Evolutionary conservation across 1,140 invertebrate genomes (phyloP), one percentile per base, ranked within the genome.

Genomic region (Kradibia gibbosae): DNA sequence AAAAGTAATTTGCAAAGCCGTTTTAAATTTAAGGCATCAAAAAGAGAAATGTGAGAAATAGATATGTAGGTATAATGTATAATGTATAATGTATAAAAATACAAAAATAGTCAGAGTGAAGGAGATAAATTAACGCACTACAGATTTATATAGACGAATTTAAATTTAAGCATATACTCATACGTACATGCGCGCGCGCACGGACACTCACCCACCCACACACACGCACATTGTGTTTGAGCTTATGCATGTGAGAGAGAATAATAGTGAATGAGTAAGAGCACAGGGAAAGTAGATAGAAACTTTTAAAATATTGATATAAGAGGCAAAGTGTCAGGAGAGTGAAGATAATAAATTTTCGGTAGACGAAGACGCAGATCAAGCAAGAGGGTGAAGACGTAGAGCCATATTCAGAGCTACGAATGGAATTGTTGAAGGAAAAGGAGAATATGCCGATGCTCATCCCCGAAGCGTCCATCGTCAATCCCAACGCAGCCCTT

Each of bases 401-500:
- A 1, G 81, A 84, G 67, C 82, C 83, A 70, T 86, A 87, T 75
- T 85, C 84, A n/a, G 85, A 86, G 78, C 42, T 88, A 20, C 86
- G 88, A 3, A 83, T 86, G 42, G 88, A 90, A 28, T 83, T 88
- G 50, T 82, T 89, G 20, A 90, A 91, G 60, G 60, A 78, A 5
- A 82, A 78, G 50, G 86, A 91, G 83, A 89, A 87, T 79, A 90
- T 90, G 86, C 90, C 90, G 48, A 87, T 91, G 74, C 84, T 91
- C 53, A 91, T 91, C 73, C 89, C 91, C 31, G 91, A 91, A 79
- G 91, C 90, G 28, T 90, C 91, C 48, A 87, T 91, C 78, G 90
- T 91, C 5, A 91, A 91, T 88, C 91, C 91, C 0, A 91, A 91
- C 78, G 91, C 89, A 55, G 91, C 90, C 31, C 86, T 91, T 67